Base-by-base conservation (phyloP, 2,113 vertebrate genomes). In the Spea bombifrons region DNA sequence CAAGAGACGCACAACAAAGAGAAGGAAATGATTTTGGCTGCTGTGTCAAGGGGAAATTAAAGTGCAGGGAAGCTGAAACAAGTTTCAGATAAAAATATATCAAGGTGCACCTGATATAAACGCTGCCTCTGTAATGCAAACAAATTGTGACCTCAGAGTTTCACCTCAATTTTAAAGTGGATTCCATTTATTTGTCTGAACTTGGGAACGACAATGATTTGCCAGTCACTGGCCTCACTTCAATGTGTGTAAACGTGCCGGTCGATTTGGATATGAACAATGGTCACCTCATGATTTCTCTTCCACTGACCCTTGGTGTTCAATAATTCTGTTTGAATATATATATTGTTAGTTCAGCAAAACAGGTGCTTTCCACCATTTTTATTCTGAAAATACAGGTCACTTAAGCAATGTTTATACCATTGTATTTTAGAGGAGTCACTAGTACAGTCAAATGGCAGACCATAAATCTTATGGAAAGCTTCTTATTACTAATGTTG, bases 21-120 rank as follows among this genome's bases (percentile, higher is more conserved):
- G 45, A 69, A 48, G n/a, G 50, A 68, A 16, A 55, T 49, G 17
- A 46, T 66, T 44, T 52, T 17, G 15, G 5, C 45, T 43, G 59
- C n/a, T 66, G 53, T 30, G 66, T 69, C 55, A 59, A 43, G 66
- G 45, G n/a, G 48, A 69, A 76, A 76, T 67, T 44, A 76, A 76
- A 47, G 50, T 44, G 57, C 65, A 66, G 16, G 45, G 52, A 76
- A 61, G 50, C 47, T 30, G 66, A 69, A 15, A 69, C 48, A 66
- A 52, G 44, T 52, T 55, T 46, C n/a, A 69, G 75, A 76, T 48
- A 76, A 66, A 59, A 59, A 68, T 68, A 76, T 53, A 75, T 75
- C 63, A 66, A 44, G 12, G 47, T 66, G 30, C 61, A 52, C 74
- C 66, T 67, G 13, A 76, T 69, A 69, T 68, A 68, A 69, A n/a